Base-by-base conservation (phyloP, 2,113 vertebrate genomes). In the Pluvialis apricaria region DNA sequence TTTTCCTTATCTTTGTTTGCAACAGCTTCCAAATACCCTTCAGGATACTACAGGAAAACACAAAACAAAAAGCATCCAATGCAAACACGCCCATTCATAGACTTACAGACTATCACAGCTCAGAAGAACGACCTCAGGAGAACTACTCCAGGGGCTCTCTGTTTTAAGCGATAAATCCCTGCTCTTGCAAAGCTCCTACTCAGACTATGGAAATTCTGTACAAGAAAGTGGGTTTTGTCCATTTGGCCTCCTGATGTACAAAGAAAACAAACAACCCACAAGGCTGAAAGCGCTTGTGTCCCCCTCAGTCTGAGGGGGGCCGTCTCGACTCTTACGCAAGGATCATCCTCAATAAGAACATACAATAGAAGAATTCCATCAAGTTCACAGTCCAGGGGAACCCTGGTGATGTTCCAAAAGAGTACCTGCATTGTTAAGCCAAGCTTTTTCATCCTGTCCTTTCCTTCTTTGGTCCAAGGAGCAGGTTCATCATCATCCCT, bases 381-480 rank as follows among this genome's bases (percentile, higher is more conserved):
- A 40, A 14, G 47, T 6, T 73, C 60, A 9, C 29, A 13, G 31
- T 2, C 38, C 69, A 57, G 44, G 17, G 6, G 42, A 75, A 44
- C 11, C 29, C 34, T 4, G 11, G 34, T 3, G 20, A 13, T 2
- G 6, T 13, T 60, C 71, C 54, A 44, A 5, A 40, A 19, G 49
- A 12, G 2, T 98, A 99, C 99, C 99, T 99, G 99, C 98, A 99
- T 99, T 34, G 98, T 98, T 36, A 99, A 98, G 20, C 99, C 99
- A 12, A 99, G 98, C 61, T 99, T 99, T 94, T 99, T 99, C 92
- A 99, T 98, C 80, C 99, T 98, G 32, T 99, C 99, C 96, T 99
- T 99, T 14, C 99, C 99, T 32, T 99, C 99, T 88, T 98, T 98
- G 16, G 99, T 99, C 99, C 99, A 99, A 10, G 99, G 99, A 21